Base-by-base conservation (phyloP, 2,888 invertebrate species). In the Dione juno region DNA sequence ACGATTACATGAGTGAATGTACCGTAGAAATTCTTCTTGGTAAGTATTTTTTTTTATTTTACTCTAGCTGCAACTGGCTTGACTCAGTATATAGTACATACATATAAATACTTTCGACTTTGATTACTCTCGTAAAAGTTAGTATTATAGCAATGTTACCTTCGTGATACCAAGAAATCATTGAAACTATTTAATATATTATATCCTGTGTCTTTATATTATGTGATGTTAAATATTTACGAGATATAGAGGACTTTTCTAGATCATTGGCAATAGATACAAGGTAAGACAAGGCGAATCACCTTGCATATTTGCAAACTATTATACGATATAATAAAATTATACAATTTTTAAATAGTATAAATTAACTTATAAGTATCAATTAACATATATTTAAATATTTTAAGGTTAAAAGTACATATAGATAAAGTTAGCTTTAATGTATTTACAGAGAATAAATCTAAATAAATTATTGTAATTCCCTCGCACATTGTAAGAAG, bases 1-100 rank as follows among this genome's bases (percentile, higher is more conserved):
- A 97, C 81, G 96, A 97, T 86, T 96, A 97, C 88, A 96, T 97
- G 96, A 96, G 96, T 83, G 97, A 97, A 84, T 95, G 96, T 75
- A 97, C 97, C 8, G 96, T 97, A 7, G 97, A 97, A 88, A 97
- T 97, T 81, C 94, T 97, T 73, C 90, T 96, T 76, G 96, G 96
- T 96, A 90, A 93, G 94, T 92, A 16, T 45, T 6, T 14, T 7
- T 14, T n/a, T n/a, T n/a, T n/a, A n/a, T n/a, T n/a, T n/a, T n/a
- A n/a, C n/a, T n/a, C n/a, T n/a, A n/a, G n/a, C n/a, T n/a, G n/a
- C n/a, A n/a, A n/a, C n/a, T n/a, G n/a, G n/a, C n/a, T n/a, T n/a
- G n/a, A n/a, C n/a, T n/a, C n/a, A n/a, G n/a, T n/a, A n/a, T n/a
- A n/a, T n/a, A n/a, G n/a, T n/a, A n/a, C n/a, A n/a, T n/a, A 28